Evolutionary conservation across 2,888 invertebrate species (phyloP).

Genomic region (Therioaphis trifolii): DNA sequence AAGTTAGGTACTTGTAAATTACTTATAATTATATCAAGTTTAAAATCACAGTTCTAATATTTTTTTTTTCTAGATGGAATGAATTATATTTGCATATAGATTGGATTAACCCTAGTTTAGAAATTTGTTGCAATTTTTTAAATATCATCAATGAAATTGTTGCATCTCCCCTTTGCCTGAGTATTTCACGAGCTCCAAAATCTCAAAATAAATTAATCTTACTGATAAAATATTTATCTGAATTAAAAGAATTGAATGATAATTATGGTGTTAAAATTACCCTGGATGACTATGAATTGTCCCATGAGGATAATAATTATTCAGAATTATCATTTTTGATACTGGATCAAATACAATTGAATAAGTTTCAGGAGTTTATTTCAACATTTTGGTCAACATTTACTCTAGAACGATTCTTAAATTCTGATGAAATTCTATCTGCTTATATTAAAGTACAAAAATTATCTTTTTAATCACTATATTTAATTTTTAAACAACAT

Average conservation of each 20-base stretch:
- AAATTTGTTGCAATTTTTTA: constrained; percentile 46
- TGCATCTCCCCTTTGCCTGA: constrained; percentile 53
- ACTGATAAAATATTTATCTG: constrained; percentile 48
- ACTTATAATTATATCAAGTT: not conserved
- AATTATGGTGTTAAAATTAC: constrained; percentile 45
- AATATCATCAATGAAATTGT: constrained; percentile 49
- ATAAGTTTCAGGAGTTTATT: constrained; percentile 63
- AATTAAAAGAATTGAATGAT: constrained; percentile 59
- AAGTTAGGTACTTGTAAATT: constrained; percentile 40
- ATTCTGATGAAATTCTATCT: constrained; percentile 69
- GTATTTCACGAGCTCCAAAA: constrained; percentile 42
- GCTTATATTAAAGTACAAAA: constrained; percentile 69
- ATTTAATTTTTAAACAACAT: not conserved
- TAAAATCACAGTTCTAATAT: not conserved
- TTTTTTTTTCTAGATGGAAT: constrained; percentile 49
- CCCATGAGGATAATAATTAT: constrained; percentile 49
- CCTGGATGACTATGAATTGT: constrained; percentile 50
- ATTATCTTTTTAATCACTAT: not conserved
- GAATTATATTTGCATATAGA: constrained; percentile 51
- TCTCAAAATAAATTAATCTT: constrained; percentile 50
- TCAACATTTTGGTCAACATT: constrained; percentile 67
- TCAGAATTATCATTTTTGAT: constrained; percentile 63
- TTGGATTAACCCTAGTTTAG: constrained; percentile 54
- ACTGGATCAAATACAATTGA: constrained; percentile 64
- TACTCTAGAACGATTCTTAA: constrained; percentile 69